phyloP scores from a whole-genome alignment of 2,888 invertebrate species.

The Euzetes globulus region DNA sequence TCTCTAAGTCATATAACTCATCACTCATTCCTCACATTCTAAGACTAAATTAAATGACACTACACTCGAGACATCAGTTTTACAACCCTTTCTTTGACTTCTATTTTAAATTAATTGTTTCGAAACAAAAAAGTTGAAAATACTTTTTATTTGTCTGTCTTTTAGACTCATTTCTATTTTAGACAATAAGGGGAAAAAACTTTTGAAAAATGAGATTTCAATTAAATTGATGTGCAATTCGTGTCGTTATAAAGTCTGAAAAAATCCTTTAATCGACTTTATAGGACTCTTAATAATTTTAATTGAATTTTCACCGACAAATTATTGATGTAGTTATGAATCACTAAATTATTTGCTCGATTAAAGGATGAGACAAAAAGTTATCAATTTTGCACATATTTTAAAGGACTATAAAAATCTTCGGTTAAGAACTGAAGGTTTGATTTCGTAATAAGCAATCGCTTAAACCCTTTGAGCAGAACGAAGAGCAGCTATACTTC shows the following conservation, averaged over 20 bases:
- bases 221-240: neutral
- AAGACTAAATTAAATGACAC: neutral
- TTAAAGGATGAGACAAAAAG: neutral
- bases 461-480: slow-evolving; percentile 20
- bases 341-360: neutral
- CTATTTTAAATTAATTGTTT: neutral
- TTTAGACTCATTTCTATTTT: neutral
- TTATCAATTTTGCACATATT: slow-evolving; percentile 28
- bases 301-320: neutral
- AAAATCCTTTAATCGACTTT: neutral
- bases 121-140: neutral
- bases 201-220: neutral
- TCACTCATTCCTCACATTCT: slow-evolving; percentile 3
- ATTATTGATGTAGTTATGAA: slow-evolving; percentile 3
- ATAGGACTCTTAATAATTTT: neutral
- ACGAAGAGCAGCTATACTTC: slow-evolving; percentile 25
- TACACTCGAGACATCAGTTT: slow-evolving; percentile 2
- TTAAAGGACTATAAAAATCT: slow-evolving; percentile 2
- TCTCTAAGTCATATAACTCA: neutral
- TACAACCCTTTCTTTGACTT: neutral
- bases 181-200: neutral
- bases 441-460: slow-evolving; percentile 19
- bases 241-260: neutral
- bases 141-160: too few relatives aligned
- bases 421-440: slow-evolving; percentile 26